phyloP scores from a whole-genome alignment of 1,140 invertebrate genomes.

The Protaetia brevitarsis region DNA sequence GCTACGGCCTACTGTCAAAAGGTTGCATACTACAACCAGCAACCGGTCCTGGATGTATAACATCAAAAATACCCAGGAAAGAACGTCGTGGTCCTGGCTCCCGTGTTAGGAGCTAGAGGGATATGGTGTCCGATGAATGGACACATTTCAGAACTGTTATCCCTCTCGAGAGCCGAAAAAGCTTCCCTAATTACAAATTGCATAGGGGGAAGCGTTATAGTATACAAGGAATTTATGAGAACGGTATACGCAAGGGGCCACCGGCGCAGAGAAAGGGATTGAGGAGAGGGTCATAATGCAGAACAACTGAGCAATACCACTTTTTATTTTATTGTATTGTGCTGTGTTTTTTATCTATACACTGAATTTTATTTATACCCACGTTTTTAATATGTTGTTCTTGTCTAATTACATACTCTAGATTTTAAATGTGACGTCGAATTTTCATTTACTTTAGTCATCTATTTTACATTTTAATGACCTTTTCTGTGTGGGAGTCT shows the following conservation, averaged over 20 bases:
- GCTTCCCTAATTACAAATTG: neutral
- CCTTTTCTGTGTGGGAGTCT: too few species aligned
- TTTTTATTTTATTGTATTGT: neutral
- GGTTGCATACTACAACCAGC: neutral
- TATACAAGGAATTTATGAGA: constrained; percentile 1
- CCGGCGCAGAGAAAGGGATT: neutral
- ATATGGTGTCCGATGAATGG: neutral
- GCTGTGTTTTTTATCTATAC: neutral
- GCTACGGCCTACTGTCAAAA: neutral
- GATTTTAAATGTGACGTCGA: neutral
- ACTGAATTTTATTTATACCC: neutral
- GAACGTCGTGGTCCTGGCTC: neutral
- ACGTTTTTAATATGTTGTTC: neutral
- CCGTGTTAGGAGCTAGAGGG: neutral
- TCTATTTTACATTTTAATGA: neutral
- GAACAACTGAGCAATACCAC: neutral
- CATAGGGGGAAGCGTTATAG: neutral
- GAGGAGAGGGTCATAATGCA: neutral
- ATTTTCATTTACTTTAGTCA: neutral
- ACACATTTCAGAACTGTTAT: neutral
- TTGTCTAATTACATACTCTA: neutral
- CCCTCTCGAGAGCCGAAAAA: neutral
- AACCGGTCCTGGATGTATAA: neutral
- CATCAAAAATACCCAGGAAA: neutral
- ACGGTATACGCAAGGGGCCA: neutral